Evolutionary conservation across 2,888 invertebrate genomes (phyloP), one percentile per base, ranked within the genome.

Genomic region (Pollenia amentaria): DNA sequence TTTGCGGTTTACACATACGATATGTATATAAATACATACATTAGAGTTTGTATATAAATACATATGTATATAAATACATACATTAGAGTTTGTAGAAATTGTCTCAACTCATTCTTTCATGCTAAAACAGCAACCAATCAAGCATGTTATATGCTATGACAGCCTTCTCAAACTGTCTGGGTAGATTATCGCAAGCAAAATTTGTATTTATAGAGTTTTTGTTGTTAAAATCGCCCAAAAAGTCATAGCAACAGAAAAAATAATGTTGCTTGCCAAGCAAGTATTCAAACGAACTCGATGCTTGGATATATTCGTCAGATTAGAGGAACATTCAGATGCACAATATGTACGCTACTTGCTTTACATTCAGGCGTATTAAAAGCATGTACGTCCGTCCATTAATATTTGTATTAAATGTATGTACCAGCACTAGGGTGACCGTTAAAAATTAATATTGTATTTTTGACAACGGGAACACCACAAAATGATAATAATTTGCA

Each of bases 151-250:
- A 65, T 72, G 83, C 72, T 72, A 65, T 64, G 83, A 84, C 83
- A 72, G 62, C 65, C 72, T 77, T 84, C 77, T 84, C 72, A 84
- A 78, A 78, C 77, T 84, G 83, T 84, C 83, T 78, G 77, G 64
- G 72, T 65, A 72, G 77, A 84, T 84, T 84, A 84, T 78, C 64
- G 9, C 64, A 83, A 83, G 57, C 77, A 64, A 65, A 40, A 83
- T 83, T 77, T 69, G 73, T 65, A 51, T 81, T 81, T 81, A 42
- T 67, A 48, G 67, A 64, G 62, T 79, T 79, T 75, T 79, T 80
- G 48, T 60, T 69, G 48, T 69, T 70, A 21, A 53, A 62, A 79
- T 64, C 70, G 64, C 12, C 51, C 42, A 64, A 79, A 62, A 51
- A 69, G 60, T 78, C 48, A 42, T 69, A 60, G 79, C 79, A 79